Percentiles rank a stretch among this genome's conserved stretches.
phyloP scores from a whole-genome alignment of 2,888 invertebrate species.

The Orthosia cruda region DNA sequence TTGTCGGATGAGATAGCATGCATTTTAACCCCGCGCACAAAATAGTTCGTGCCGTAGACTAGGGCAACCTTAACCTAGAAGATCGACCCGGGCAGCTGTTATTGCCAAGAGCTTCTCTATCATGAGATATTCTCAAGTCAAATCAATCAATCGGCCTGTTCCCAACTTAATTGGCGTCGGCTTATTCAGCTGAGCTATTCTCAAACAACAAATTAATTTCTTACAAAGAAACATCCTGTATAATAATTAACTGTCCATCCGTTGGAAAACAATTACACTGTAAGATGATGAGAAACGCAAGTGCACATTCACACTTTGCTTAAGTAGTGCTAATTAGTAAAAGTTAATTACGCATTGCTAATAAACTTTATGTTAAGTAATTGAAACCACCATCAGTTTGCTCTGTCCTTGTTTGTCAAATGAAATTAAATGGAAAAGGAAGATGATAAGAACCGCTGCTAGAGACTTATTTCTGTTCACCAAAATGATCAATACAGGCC shows the following conservation, averaged over 20 bases:
- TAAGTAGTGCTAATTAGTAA: constrained; percentile 33
- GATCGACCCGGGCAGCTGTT: no score
- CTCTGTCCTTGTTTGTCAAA: constrained; percentile 3
- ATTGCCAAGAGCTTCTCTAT: no score
- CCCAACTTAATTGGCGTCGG: no score
- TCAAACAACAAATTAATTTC: neutral
- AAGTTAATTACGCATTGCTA: constrained; percentile 34
- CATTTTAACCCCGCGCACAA: no score
- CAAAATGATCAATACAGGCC: no score
- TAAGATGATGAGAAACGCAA: constrained; percentile 36
- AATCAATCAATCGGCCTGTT: no score
- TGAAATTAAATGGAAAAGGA: neutral
- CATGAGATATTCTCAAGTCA: no score
- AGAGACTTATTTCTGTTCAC: neutral
- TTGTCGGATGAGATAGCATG: no score
- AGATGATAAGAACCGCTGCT: neutral
- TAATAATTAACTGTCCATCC: neutral
- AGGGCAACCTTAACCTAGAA: no score
- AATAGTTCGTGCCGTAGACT: no score
- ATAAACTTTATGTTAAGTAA: constrained; percentile 6
- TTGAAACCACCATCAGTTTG: neutral
- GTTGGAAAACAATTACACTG: constrained; percentile 45
- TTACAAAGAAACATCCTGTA: constrained; percentile 9
- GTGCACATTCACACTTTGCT: constrained; percentile 39
- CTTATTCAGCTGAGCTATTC: no score